Conservation (phyloP, 2,888 invertebrate species). For the Drymonia ruficornis region DNA sequence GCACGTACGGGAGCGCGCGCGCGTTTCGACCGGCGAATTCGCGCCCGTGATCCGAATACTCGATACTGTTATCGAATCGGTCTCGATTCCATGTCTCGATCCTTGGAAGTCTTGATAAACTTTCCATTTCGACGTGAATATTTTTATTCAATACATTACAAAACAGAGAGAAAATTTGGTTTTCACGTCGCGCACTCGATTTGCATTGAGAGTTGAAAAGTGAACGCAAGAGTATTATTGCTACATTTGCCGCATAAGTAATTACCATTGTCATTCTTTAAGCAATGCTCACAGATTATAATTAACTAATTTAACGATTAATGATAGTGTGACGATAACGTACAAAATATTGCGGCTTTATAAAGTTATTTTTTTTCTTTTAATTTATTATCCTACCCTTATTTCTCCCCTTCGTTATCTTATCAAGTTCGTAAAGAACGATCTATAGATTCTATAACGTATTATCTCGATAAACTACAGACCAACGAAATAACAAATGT, state of each 20-base stretch:
- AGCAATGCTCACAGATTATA: background rate
- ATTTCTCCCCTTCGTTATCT: no score
- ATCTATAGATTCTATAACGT: no score
- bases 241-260: background rate
- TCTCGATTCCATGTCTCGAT: constrained; percentile 33
- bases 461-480: no score
- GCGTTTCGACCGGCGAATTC: constrained; percentile 40
- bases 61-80: constrained; percentile 44
- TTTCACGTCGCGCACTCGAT: constrained; percentile 17
- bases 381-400: no score
- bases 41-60: constrained; percentile 55
- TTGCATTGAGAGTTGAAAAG: constrained; percentile 5
- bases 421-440: no score
- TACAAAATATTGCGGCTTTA: background rate
- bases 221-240: constrained; percentile 8
- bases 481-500: no score
- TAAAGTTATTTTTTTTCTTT: background rate
- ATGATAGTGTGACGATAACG: background rate
- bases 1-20: constrained; percentile 30
- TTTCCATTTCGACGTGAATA: constrained; percentile 67
- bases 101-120: constrained; percentile 53
- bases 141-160: constrained; percentile 55
- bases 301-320: background rate
- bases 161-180: constrained; percentile 35
- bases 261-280: background rate